phyloP scores from a whole-genome alignment of 2,888 invertebrate genomes.

The Argyresthia goedartella region DNA sequence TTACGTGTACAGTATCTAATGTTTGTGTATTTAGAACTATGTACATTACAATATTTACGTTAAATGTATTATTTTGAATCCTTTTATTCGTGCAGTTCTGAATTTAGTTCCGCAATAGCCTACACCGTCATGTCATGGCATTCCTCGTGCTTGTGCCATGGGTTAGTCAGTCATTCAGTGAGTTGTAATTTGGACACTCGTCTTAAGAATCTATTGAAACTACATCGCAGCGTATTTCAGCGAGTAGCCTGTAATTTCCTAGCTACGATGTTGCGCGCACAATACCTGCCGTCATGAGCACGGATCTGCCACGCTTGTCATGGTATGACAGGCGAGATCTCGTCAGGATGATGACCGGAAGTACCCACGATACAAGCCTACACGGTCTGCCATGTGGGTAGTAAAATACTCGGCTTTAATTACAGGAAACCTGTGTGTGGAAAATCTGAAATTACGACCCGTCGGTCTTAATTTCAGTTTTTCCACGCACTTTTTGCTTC shows the following conservation, averaged over 20 bases:
- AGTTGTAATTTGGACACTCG: no score
- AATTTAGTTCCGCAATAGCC: no score
- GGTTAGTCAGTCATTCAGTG: no score
- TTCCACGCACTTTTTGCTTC: no score
- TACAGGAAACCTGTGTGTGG: slow-evolving; percentile 25
- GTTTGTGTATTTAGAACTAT: neutral
- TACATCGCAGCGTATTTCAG: neutral
- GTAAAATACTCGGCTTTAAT: slow-evolving; percentile 21
- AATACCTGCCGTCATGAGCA: slow-evolving; percentile 15
- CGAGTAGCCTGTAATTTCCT: neutral
- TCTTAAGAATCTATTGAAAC: no score
- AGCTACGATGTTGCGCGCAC: slow-evolving; percentile 12
- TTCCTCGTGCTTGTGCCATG: no score
- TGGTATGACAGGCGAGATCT: slow-evolving; percentile 13
- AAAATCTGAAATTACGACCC: slow-evolving; percentile 1
- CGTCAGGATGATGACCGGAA: slow-evolving; percentile 9
- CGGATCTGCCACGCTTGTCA: slow-evolving; percentile 34
- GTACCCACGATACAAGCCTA: neutral
- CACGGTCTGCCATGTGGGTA: neutral
- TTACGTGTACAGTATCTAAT: neutral
- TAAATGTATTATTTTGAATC: no score
- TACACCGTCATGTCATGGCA: no score
- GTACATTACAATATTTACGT: no score
- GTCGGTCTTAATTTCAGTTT: no score
- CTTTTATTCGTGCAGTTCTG: no score